Evolutionary conservation across 2,888 invertebrate genomes (phyloP).

Genomic region (Didymodactylos carnosus): DNA sequence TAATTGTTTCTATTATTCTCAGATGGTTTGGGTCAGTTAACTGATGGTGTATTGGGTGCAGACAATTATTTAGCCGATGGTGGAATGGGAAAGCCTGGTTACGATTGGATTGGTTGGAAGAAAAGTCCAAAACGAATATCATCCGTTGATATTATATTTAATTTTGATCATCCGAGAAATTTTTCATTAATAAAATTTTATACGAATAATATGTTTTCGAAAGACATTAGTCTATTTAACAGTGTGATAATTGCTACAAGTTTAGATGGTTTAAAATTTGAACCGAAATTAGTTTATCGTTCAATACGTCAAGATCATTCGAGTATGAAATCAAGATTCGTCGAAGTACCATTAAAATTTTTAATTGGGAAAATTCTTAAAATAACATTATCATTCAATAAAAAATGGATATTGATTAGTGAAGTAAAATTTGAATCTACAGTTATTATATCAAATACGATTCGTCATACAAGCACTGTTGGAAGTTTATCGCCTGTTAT

Average conservation of each 20-base stretch:
- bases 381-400: conserved; percentile 50
- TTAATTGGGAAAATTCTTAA: conserved; percentile 47
- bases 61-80: conserved; percentile 45
- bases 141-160: conserved; percentile 53
- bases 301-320: neutral
- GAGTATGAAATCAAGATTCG: conserved; percentile 43
- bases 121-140: conserved; percentile 42
- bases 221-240: conserved; percentile 65
- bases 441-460: too few relatives aligned
- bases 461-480: too few relatives aligned
- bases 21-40: conserved; percentile 59
- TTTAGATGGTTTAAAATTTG: conserved; percentile 56
- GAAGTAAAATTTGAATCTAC: conserved; percentile 65
- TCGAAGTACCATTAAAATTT: conserved; percentile 47
- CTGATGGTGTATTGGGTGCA: conserved; percentile 57
- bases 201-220: conserved; percentile 58
- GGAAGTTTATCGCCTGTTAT: too few relatives aligned
- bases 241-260: conserved; percentile 53
- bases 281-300: conserved; percentile 39
- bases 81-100: conserved; percentile 44
- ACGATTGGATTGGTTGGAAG: conserved; percentile 77
- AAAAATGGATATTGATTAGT: conserved; percentile 68
- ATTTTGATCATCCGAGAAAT: conserved; percentile 67
- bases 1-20: conserved; percentile 34
- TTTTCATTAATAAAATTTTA: conserved; percentile 60